Conservation (phyloP, 2,888 invertebrate species). For the Psylliodes chrysocephalus region DNA sequence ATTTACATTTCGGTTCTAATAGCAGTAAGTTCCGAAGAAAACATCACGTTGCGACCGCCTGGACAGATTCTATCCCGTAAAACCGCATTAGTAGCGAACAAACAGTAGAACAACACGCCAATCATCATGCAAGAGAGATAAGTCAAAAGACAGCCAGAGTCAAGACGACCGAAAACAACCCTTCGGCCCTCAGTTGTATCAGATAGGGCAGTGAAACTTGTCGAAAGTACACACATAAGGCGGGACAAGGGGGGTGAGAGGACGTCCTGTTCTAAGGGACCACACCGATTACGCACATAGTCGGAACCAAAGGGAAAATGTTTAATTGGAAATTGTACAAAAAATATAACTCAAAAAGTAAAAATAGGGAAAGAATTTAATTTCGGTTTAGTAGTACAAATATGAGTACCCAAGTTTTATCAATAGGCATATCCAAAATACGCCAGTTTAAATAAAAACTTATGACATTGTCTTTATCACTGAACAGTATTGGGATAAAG, state of each 20-base stretch:
- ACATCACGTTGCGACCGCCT: conserved; percentile 6
- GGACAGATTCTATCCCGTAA: conserved; percentile 20
- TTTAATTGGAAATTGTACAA: too few species aligned
- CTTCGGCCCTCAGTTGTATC: conserved; percentile 59
- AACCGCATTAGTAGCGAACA: conserved; percentile 28
- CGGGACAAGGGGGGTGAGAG: conserved; percentile 28
- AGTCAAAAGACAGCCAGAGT: conserved; percentile 50
- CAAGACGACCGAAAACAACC: conserved; percentile 57
- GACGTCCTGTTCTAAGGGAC: conserved; percentile 52
- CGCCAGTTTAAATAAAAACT: too few species aligned
- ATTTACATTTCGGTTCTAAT: too few species aligned
- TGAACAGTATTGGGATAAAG: too few species aligned
- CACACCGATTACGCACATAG: conserved; percentile 59
- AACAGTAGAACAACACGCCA: conserved; percentile 44
- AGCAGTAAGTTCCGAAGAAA: neutral
- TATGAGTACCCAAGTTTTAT: too few species aligned
- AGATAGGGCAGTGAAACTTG: conserved; percentile 60
- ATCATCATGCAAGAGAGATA: conserved; percentile 55
- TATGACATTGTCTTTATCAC: too few species aligned
- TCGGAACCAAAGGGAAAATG: too few species aligned
- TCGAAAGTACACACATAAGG: conserved; percentile 59
- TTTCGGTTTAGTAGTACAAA: too few species aligned
- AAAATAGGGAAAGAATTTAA: too few species aligned
- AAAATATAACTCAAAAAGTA: too few species aligned
- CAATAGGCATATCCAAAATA: too few species aligned